These are phyloP conservation scores for Yponomeuta evonymella DNA, from an alignment of 2,888 invertebrate species.

Conservation along the genomic window DNA sequence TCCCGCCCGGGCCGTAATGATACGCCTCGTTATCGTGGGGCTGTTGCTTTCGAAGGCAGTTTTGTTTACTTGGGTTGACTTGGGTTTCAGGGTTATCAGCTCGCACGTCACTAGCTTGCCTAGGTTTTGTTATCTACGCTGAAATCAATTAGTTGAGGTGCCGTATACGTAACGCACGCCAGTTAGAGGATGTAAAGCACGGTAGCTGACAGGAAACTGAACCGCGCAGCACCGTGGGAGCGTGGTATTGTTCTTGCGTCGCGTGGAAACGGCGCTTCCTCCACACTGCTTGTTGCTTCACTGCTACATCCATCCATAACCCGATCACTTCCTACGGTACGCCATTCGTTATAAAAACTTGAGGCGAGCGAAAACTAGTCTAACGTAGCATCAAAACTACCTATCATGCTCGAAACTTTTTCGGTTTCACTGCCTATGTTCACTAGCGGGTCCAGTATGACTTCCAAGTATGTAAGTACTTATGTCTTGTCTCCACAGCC, in stretches of 20 bases:
- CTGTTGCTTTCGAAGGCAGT: slow-evolving; percentile 4
- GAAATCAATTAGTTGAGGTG: neutral
- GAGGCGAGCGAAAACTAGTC: neutral
- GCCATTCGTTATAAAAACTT: neutral
- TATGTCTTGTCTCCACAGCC: too few species aligned
- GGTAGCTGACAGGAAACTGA: slow-evolving; percentile 13
- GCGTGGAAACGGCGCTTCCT: slow-evolving; percentile 38
- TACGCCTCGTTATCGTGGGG: slow-evolving; percentile 65
- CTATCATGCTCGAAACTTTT: neutral
- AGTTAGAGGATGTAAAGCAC: neutral
- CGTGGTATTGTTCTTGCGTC: slow-evolving; percentile 41
- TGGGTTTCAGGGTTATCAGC: neutral
- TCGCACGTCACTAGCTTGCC: neutral
- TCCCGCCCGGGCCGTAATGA: slow-evolving; percentile 48
- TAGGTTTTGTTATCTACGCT: neutral
- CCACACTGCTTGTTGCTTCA: slow-evolving; percentile 22
- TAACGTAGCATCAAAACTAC: neutral
- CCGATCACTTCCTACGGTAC: neutral
- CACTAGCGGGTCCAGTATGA: too few species aligned
- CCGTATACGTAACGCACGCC: neutral
- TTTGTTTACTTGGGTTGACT: too few species aligned
- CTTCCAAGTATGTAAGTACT: too few species aligned
- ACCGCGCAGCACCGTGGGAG: slow-evolving; percentile 36
- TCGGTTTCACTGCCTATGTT: too few species aligned
- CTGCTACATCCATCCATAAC: neutral